Evolutionary conservation across 2,888 invertebrate species (phyloP), one percentile per base, ranked within the genome.

Genomic region (Amblyteles armatorius): DNA sequence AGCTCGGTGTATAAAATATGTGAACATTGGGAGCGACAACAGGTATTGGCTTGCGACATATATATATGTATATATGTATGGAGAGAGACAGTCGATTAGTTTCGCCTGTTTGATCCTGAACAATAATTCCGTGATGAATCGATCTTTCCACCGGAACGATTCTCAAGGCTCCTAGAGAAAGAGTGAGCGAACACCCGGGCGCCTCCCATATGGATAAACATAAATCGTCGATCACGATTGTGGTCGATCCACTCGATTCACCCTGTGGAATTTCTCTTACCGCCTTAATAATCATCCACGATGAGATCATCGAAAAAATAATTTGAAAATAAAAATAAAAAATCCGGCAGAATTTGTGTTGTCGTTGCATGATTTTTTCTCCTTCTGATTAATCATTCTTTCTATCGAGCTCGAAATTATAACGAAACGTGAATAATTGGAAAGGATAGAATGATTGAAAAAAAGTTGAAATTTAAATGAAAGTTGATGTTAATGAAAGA

Each of bases 31-130:
- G 44, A 71, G 26, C 48, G 22, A 68, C 52, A 50, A 22, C 78
- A 69, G 55, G 81, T 81, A 52, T 57, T 29, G 65, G 63, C 65
- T 79, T 79, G 78, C 74, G 63, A 81, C 73, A 82, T 44, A 13
- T 3, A 44, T 0, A 3, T 44, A 3, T 44, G 3, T 44, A 13
- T 44, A 40, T 11, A 7, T 40, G 11, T 4, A 13, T 3, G 3
- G 67, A 71, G 63, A 73, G 63, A 33, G 74, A 57, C 81, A 71
- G 82, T 88, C 89, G 90, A 90, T 90, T 90, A 90, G 88, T 90
- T 89, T 87, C 89, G 90, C 88, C 88, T 88, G 90, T 89, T 89
- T 90, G 89, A 87, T 82, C 85, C 83, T 63, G 85, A 88, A 90
- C 90, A 90, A 90, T 86, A 80, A 82, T 74, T 85, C 72, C 73